Evolutionary conservation across 2,113 vertebrate genomes (phyloP).

Genomic region (Pseudorhombus dupliciocellatus): DNA sequence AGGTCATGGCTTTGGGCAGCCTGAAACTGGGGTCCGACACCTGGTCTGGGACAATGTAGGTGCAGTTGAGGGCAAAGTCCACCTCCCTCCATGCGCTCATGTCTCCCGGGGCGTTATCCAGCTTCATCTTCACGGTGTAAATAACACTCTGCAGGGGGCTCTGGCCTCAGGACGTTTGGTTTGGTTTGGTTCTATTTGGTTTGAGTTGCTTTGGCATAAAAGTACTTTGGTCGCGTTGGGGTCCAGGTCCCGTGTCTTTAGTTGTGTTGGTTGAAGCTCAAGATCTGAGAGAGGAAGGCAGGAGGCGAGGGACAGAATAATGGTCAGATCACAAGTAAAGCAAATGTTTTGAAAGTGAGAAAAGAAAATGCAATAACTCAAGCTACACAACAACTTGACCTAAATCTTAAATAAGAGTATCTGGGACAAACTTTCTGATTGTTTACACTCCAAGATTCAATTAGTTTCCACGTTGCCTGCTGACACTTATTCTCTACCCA

Average conservation of each 20-base stretch:
- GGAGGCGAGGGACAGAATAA: background rate
- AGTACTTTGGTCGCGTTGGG: conserved; percentile 56
- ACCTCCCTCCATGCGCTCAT: conserved; percentile 76
- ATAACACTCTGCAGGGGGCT: background rate
- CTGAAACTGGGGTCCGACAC: conserved; percentile 69
- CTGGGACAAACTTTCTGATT: too few relatives aligned
- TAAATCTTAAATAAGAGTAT: too few relatives aligned
- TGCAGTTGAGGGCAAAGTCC: conserved; percentile 80
- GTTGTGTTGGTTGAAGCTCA: conserved; percentile 55
- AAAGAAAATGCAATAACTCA: too few relatives aligned
- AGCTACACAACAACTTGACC: too few relatives aligned
- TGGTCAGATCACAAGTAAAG: too few relatives aligned
- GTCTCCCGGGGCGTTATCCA: conserved; percentile 64
- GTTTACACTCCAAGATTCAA: background rate
- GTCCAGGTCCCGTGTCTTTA: conserved; percentile 34
- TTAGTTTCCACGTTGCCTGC: background rate
- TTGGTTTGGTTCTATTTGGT: conserved; percentile 37
- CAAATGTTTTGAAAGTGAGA: too few relatives aligned
- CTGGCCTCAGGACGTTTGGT: background rate
- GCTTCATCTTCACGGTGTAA: conserved; percentile 67
- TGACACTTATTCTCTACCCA: conserved; percentile 8
- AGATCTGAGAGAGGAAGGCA: conserved; percentile 48
- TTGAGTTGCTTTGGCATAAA: conserved; percentile 64
- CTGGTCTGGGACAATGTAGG: conserved; percentile 82
- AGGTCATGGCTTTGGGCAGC: conserved; percentile 78